These are phyloP conservation scores for Macaca fascicularis DNA, from an alignment of 2,113 vertebrate genomes.

Conservation along the genomic window T2T-MFA8v1.1 NC_088390.1:62208001-62208500, in stretches of 20 bases:
- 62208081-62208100: not conserved
- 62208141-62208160: not conserved
- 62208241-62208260: not conserved
- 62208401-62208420: not conserved
- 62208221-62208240: not conserved
- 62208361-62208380: not conserved
- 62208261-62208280: not conserved
- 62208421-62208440: not conserved
- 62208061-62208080: not conserved
- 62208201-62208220: slow-evolving; percentile 7
- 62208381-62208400: not conserved
- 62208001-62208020: not conserved
- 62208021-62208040: not conserved
- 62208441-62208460: not conserved
- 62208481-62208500: not conserved
- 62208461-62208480: not conserved
- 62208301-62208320: not conserved
- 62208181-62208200: not conserved
- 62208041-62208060: not conserved
- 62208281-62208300: not conserved
- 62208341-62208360: not conserved
- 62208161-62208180: not conserved
- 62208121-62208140: not conserved
- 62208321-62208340: not conserved
- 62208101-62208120: not conserved